Evolutionary conservation across 2,888 invertebrate genomes (phyloP), one percentile per base, ranked within the genome.

Genomic region (Orthosia gothica): DNA sequence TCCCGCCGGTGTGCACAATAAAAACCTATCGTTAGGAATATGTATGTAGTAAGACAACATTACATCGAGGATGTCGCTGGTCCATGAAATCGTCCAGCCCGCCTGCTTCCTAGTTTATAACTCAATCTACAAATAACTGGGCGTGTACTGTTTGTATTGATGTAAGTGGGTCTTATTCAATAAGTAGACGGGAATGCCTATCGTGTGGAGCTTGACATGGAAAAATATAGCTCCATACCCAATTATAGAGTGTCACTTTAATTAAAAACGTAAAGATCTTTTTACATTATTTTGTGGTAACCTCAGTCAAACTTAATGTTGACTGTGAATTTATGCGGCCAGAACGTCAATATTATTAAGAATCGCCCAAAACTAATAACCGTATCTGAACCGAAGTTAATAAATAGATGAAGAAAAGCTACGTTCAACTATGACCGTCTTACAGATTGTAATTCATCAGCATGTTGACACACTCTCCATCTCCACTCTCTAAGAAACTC

Each of bases 11-110:
- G 18, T 40, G n/a, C 63, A 84, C 74, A 87, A 76, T 79, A 82
- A 73, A 84, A 70, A 45, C 68, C 70, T 79, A 81, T 77, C 75
- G 72, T 81, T 59, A 74, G 76, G 76, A 84, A 77, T 68, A 79
- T 87, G 88, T 81, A 76, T 87, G 88, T 81, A 76, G 85, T 57
- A 84, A 88, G 69, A 72, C 63, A 69, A 70, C 63, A 84, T 88
- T 87, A 81, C 74, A 70, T 57, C 63, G 57, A 75, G 85, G 87
- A 81, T 77, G 85, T 67, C 76, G 72, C 45, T 70, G 70, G 77
- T 13, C 65, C 88, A 78, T 87, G 87, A 87, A 87, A 88, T 87
- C 83, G 79, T 85, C 72, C 65, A 40, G 47, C 47, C 26, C 26
- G 16, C 13, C 52, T 49, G 40, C 69, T 87, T 87, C 88, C 88